A percentile compares a stretch with the other conserved stretches of the same genome.
phyloP scores from a whole-genome alignment of 2,888 invertebrate genomes.

The Neoascia interrupta region DNA sequence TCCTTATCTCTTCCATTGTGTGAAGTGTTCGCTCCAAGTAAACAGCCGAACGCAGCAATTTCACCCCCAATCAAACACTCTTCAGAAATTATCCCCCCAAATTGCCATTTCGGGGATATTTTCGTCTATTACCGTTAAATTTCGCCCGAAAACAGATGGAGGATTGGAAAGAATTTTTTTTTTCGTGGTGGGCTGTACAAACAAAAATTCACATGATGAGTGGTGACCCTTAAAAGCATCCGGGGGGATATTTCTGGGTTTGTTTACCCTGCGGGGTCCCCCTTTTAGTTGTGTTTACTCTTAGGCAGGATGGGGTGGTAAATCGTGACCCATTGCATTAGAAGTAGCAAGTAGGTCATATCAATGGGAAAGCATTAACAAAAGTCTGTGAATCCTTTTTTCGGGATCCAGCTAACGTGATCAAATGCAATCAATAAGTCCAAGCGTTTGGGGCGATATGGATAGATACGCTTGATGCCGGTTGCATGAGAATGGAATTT shows the following conservation, averaged over 20 bases:
- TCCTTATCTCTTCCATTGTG: too few species aligned
- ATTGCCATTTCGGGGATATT: slow-evolving; percentile 63
- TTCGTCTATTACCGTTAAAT: slow-evolving; percentile 64
- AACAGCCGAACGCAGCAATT: slow-evolving; percentile 65
- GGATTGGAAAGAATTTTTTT: neutral
- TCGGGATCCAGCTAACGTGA: slow-evolving; percentile 44
- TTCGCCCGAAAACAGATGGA: slow-evolving; percentile 9
- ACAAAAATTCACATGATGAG: slow-evolving; percentile 60
- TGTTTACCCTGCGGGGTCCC: slow-evolving; percentile 21
- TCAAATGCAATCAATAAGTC: slow-evolving; percentile 67
- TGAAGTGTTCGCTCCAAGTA: slow-evolving; percentile 24
- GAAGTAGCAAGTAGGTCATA: slow-evolving; percentile 66
- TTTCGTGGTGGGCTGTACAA: slow-evolving; percentile 23
- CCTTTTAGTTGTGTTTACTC: slow-evolving; percentile 47
- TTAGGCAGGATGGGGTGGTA: neutral
- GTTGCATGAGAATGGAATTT: slow-evolving; percentile 16
- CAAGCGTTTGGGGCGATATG: neutral
- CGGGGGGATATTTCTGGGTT: slow-evolving; percentile 34
- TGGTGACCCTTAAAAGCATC: slow-evolving; percentile 68
- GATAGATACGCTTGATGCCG: neutral
- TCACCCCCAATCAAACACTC: slow-evolving; percentile 66
- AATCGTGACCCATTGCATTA: slow-evolving; percentile 39
- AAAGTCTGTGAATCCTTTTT: slow-evolving; percentile 27
- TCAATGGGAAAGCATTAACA: slow-evolving; percentile 16
- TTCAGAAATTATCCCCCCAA: slow-evolving; percentile 66